Base-by-base conservation (phyloP, 2,113 vertebrate species). In the Cranoglanis bouderius region DNA sequence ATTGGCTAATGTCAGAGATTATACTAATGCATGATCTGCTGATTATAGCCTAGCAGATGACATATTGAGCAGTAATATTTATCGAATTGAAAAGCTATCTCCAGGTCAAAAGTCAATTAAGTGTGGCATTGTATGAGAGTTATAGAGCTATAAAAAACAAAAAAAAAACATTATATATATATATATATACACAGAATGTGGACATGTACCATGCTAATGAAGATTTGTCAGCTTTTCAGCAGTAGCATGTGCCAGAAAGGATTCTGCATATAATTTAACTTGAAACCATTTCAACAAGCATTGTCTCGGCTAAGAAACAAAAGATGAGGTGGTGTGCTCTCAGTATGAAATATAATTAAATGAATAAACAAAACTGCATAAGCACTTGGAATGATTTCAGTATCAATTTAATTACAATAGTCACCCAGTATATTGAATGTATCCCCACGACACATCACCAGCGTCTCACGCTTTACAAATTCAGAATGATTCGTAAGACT, bases 361-460 rank as follows among this genome's bases (percentile, higher is more conserved):
- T 21, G 16, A 55, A 83, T 40, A 83, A 59, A 83, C 55, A 61
- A 59, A 82, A 61, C 53, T 83, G 81, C 32, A 83, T 61, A 40
- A 83, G 81, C 55, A 40, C 55, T 61, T 61, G 32, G 35, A 61
- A 16, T 61, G 19, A 40, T 59, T 59, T 26, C 35, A 40, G 40
- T 29, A 83, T 38, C 55, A 83, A 40, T 61, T 43, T 83, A 83
- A 83, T 83, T 59, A 83, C 38, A 61, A 43, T 26, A 83, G 35
- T 61, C 55, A 59, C 55, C 6, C 55, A 83, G 55, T 59, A 40
- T 61, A 83, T 38, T 35, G 19, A 83, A 4, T 61, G 35, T 83
- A 59, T 83, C 29, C 21, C 38, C 18, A 21, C 40, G 35, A 83
- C 35, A 38, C 16, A 83, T 83, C 5, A 83, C 21, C 21, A 59